Conservation (phyloP, 2,888 invertebrate genomes). For the Nomada fabriciana region DNA sequence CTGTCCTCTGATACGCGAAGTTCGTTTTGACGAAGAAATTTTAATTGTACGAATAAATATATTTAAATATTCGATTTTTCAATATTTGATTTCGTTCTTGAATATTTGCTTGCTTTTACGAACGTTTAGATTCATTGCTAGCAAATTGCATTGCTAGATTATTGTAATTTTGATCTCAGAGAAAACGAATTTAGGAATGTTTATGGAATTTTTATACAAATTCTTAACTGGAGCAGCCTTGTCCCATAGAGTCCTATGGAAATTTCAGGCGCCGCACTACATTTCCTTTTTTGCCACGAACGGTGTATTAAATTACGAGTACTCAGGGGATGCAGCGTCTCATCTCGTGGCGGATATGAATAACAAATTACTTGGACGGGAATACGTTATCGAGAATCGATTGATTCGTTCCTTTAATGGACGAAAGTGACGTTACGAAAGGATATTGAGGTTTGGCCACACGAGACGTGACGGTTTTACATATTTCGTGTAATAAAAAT, state of each 20-base stretch:
- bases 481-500: slow-evolving; percentile 60
- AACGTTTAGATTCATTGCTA: neutral
- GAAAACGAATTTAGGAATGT: neutral
- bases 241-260: neutral
- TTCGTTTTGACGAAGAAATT: neutral
- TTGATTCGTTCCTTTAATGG: slow-evolving; percentile 57
- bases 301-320: slow-evolving; percentile 61
- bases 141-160: too few species aligned
- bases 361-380: slow-evolving; percentile 63
- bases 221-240: neutral
- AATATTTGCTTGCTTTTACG: neutral
- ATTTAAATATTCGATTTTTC: too few species aligned
- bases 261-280: slow-evolving; percentile 16
- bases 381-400: slow-evolving; percentile 69
- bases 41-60: too few species aligned
- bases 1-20: too few species aligned
- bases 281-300: slow-evolving; percentile 9
- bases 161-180: neutral
- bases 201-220: slow-evolving; percentile 12
- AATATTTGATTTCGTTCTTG: neutral
- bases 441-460: slow-evolving; percentile 33
- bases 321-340: slow-evolving; percentile 35
- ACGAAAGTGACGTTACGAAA: slow-evolving; percentile 57
- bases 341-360: slow-evolving; percentile 61
- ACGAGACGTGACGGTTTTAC: slow-evolving; percentile 54